These are phyloP conservation scores for Heterodera filipjevi DNA, from an alignment of 2,888 invertebrate species.

Conservation along the genomic window DNA sequence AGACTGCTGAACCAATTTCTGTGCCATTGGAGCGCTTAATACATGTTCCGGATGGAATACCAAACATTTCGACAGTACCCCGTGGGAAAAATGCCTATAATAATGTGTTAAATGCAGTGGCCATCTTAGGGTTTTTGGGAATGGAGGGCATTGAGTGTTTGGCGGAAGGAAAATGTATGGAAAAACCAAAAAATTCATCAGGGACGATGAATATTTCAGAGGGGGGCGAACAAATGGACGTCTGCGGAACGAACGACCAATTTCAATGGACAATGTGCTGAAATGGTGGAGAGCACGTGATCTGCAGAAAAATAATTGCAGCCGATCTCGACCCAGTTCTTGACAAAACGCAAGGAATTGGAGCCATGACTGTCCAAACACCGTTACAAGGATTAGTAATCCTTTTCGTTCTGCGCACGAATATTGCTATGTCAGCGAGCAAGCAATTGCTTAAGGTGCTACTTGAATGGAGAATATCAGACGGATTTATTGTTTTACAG, in stretches of 20 bases:
- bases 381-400: background rate
- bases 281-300: background rate
- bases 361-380: background rate
- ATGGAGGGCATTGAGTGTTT: no score
- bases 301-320: background rate
- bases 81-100: background rate
- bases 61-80: background rate
- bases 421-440: background rate
- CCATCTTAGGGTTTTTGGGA: background rate
- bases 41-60: background rate
- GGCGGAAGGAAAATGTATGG: background rate
- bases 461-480: background rate
- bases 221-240: background rate
- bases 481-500: background rate
- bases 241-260: no score
- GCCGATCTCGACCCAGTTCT: background rate
- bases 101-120: background rate
- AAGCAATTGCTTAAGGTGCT: background rate
- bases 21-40: constrained; percentile 3
- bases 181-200: background rate
- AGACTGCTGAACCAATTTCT: background rate
- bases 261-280: background rate
- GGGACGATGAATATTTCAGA: background rate
- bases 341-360: background rate
- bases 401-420: background rate